phyloP scores from a whole-genome alignment of 2,797 vertebrate species.

The Alouatta caraya region DNA sequence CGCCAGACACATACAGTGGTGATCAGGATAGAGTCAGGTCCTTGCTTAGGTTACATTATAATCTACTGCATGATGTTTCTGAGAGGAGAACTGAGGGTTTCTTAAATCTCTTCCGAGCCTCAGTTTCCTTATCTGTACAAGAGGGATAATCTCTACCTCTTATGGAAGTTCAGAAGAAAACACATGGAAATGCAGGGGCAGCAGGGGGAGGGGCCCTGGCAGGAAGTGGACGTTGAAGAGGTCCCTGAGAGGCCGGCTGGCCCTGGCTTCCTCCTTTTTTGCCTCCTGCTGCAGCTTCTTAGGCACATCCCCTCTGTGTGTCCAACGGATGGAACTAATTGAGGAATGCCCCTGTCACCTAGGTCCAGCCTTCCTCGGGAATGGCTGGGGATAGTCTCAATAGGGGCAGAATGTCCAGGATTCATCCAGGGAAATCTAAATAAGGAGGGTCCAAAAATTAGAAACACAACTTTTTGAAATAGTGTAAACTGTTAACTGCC shows the following conservation, averaged over 20 bases:
- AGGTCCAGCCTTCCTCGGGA: not conserved
- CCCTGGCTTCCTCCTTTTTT: not conserved
- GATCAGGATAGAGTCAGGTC: not conserved
- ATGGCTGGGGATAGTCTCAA: not conserved
- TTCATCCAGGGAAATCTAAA: not conserved
- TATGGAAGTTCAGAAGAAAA: not conserved
- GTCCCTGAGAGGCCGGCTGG: not conserved
- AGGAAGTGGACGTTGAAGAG: no score
- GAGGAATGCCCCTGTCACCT: not conserved
- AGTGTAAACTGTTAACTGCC: not conserved
- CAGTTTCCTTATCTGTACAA: not conserved
- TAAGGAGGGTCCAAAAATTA: not conserved
- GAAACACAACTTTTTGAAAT: not conserved
- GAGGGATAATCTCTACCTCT: not conserved
- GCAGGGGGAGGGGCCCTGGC: fast-evolving
- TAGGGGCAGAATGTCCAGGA: not conserved
- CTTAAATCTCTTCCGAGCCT: not conserved
- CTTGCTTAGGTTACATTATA: not conserved
- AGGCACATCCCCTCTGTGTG: fast-evolving
- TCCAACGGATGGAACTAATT: no score
- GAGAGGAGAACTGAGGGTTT: not conserved
- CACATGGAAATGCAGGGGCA: fast-evolving
- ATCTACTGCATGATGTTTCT: not conserved
- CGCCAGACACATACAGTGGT: fast-evolving
- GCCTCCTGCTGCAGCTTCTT: not conserved